These are phyloP conservation scores for Machaerirhynchus nigripectus DNA, from an alignment of 2,113 vertebrate genomes.

Conservation along the genomic window DNA sequence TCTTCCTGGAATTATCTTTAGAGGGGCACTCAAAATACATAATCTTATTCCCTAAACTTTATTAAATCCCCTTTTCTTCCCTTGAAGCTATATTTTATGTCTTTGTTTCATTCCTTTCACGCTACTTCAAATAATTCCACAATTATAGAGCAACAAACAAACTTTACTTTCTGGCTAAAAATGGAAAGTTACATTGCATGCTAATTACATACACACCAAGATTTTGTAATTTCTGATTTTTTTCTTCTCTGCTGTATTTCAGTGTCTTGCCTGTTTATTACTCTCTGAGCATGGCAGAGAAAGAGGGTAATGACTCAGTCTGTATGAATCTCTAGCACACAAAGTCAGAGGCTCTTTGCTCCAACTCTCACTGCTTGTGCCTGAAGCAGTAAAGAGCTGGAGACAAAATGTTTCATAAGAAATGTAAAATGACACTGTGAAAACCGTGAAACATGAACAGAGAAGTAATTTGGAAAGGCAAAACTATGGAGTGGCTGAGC, in stretches of 20 bases:
- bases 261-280: background rate
- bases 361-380: background rate
- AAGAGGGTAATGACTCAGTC: background rate
- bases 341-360: background rate
- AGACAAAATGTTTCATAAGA: background rate
- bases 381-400: background rate
- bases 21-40: background rate
- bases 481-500: background rate
- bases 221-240: background rate
- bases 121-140: background rate
- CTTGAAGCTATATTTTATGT: background rate
- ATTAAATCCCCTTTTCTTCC: background rate
- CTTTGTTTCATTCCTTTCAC: background rate
- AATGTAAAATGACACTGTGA: background rate
- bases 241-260: background rate
- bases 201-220: background rate
- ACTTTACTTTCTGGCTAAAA: background rate
- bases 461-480: background rate
- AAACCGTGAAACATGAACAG: background rate
- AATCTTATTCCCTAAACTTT: background rate
- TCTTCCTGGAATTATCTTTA: background rate
- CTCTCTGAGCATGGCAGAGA: background rate
- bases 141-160: background rate
- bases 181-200: background rate
- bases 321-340: background rate